Base-by-base conservation (phyloP, 1,140 invertebrate species). In the Antheraea pernyi region DNA sequence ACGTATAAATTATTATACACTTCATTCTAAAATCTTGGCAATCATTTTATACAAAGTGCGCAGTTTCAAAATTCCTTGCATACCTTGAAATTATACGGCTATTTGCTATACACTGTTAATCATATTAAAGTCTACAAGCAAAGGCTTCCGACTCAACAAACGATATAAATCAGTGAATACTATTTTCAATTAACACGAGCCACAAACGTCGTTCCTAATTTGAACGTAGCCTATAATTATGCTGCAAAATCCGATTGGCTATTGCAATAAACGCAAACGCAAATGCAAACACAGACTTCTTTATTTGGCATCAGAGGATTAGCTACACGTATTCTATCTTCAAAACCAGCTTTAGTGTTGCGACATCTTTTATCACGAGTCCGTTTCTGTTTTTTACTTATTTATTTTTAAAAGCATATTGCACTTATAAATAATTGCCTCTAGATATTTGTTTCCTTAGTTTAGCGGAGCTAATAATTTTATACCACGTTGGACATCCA, bases 391-490 rank as follows among this genome's bases (percentile, higher is more conserved):
- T 89, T 84, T 85, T 82, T 83, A 86, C 80, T 80, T 42, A 81
- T 88, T 84, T 86, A 86, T 90, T 86, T 85, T 84, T 80, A 77
- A 87, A 78, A 80, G 84, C 82, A 89, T 89, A 91, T 88, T 88
- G 88, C 87, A 83, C 80, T 79, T 81, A 85, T 91, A 88, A 91
- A 89, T 91, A 88, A 89, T 91, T 86, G 77, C 78, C 69, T 72
- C 74, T 82, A 85, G 88, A 91, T 88, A 91, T 91, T 91, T 91
- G 89, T 90, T 90, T 88, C 85, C 86, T 88, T 90, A 89, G 89
- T 88, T 86, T 83, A 86, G 89, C 83, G 87, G 88, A 85, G 76
- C 85, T 87, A 79, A 90, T 91, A 81, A 80, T n/a, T n/a, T n/a
- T n/a, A n/a, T n/a, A n/a, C n/a, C n/a, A n/a, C n/a, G n/a, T n/a